Conservation (phyloP, 1,140 invertebrate species). For the Megalonaias nervosa region DNA sequence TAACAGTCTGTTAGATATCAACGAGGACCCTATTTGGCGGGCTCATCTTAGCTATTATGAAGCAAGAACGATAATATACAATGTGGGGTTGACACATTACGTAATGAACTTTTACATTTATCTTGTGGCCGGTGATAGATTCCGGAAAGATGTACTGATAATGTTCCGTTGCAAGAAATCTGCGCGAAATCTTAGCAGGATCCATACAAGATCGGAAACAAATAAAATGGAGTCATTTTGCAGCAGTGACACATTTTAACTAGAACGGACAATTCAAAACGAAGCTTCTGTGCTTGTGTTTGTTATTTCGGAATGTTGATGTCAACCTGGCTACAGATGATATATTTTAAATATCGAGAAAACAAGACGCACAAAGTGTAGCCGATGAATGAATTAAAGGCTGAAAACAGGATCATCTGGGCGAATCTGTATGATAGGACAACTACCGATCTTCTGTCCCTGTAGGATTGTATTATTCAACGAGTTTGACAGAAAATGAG, state of each 20-base stretch:
- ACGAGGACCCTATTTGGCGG: constrained; percentile 41
- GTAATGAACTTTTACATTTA: constrained; percentile 60
- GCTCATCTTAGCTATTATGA: constrained; percentile 43
- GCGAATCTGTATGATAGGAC: too few relatives aligned
- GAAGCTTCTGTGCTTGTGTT: too few relatives aligned
- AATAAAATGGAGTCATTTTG: constrained; percentile 38
- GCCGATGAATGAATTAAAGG: too few relatives aligned
- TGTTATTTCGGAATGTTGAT: too few relatives aligned
- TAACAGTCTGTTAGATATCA: constrained; percentile 8
- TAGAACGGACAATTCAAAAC: too few relatives aligned
- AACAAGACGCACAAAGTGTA: too few relatives aligned
- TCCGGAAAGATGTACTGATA: constrained; percentile 37
- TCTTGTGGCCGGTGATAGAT: constrained; percentile 46
- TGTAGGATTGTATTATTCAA: too few relatives aligned
- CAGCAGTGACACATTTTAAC: constrained; percentile 27
- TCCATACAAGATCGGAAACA: constrained; percentile 12
- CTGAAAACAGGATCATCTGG: too few relatives aligned
- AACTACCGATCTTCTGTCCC: too few relatives aligned
- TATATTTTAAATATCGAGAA: too few relatives aligned
- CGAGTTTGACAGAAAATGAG: too few relatives aligned
- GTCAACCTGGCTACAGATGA: too few relatives aligned
- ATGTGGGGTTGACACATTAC: constrained; percentile 55
- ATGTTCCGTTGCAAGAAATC: constrained; percentile 12
- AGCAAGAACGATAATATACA: constrained; percentile 46
- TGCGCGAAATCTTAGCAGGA: background rate